Base-by-base conservation (phyloP, 1,140 invertebrate species). In the Ceratina australensis region DNA sequence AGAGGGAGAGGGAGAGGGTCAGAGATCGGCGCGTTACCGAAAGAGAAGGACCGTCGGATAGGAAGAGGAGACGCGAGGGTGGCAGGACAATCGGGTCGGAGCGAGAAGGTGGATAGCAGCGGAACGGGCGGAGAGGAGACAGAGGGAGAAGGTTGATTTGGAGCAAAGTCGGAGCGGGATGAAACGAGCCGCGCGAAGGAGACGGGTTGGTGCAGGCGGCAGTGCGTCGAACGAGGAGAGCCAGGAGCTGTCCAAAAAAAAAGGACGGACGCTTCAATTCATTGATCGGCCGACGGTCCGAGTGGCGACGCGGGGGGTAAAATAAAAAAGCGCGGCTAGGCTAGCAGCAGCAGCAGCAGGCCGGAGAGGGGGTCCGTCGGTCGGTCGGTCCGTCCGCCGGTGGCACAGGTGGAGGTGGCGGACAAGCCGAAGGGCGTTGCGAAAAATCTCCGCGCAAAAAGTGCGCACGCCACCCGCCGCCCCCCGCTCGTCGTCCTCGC, bases 191-290 rank as follows among this genome's bases (percentile, higher is more conserved):
- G 87, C 64, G 79, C 78, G 73, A 85, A 82, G 77, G 84, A 82
- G 84, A 83, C 84, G 68, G 80, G 72, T 87, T 82, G 65, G 16
- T 52, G 86, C 87, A 89, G 86, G 78, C 83, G 85, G 84, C 82
- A 81, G 79, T 83, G 83, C 74, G 86, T 87, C 84, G 88, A 84
- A 87, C 82, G 84, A 87, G 86, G 80, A 87, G 85, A 86, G 81
- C 78, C 81, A 78, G 87, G 90, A 87, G 84, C 89, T 91, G 90
- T 90, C 89, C 89, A 89, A 92, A 90, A 90, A 71, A 69, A 69
- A 59, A 89, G 84, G 89, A 91, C 85, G 89, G 89, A 90, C 88
- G 91, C 90, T 92, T 90, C 91, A 92, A 92, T 91, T 93, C 90
- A 92, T 92, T 92, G 91, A 92, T 92, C 91, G 91, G 87, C 84